Percentiles rank a stretch among this genome's conserved stretches.
phyloP scores from a whole-genome alignment of 2,113 vertebrate species.

The Notechis scutatus region DNA sequence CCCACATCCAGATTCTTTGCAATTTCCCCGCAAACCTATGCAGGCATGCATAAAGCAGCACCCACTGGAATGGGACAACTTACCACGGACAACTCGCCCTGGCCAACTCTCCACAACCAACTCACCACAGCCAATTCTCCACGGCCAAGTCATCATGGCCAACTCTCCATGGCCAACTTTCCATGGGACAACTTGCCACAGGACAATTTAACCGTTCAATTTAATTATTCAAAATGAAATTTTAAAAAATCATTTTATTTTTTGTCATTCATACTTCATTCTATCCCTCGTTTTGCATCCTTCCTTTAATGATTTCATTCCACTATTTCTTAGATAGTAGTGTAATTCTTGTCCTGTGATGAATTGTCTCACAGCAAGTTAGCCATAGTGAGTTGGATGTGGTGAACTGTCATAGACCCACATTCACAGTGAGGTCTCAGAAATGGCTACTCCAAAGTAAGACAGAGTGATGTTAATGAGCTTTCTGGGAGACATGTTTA shows the following conservation, averaged over 20 bases:
- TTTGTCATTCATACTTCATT: background rate
- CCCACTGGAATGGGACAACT: background rate
- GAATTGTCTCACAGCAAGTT: background rate
- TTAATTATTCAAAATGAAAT: background rate
- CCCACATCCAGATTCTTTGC: background rate
- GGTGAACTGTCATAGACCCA: background rate
- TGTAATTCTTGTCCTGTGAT: background rate
- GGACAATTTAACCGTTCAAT: background rate
- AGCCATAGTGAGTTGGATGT: too few relatives aligned
- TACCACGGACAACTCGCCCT: rapidly evolving
- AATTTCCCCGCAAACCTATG: background rate
- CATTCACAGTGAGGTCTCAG: background rate
- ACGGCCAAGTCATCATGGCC: too few relatives aligned
- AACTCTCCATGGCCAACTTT: too few relatives aligned
- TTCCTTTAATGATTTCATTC: background rate
- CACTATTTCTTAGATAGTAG: background rate
- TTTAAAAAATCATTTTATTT: background rate
- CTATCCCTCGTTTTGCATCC: background rate
- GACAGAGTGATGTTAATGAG: background rate
- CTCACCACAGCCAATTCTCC: too few relatives aligned
- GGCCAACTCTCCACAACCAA: rapidly evolving
- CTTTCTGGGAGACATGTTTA: background rate
- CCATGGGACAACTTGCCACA: background rate
- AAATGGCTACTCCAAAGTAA: background rate
- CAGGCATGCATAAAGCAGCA: background rate